Evolutionary conservation across 2,797 vertebrate species (phyloP).

Genomic region (Numenius phaeopus): DNA sequence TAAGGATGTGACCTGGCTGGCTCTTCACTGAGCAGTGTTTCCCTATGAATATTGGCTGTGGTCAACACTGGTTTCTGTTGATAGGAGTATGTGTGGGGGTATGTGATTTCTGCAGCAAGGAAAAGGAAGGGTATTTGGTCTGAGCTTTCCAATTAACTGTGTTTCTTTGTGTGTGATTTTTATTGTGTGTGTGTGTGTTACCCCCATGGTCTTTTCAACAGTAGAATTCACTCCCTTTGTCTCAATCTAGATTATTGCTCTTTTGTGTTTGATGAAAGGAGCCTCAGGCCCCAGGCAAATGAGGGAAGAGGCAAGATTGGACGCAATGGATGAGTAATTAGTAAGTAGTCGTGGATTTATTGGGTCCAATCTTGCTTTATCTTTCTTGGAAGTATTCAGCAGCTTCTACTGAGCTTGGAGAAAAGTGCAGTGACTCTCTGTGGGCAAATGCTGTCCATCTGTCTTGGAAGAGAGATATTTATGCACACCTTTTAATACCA

Average conservation of each 20-base stretch:
- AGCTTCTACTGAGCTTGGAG: background rate
- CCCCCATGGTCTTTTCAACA: background rate
- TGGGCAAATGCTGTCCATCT: background rate
- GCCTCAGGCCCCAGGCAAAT: background rate
- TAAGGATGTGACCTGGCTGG: background rate
- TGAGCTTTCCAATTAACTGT: background rate
- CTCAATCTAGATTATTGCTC: background rate
- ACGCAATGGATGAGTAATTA: background rate
- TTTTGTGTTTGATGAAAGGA: background rate
- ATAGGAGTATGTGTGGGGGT: background rate
- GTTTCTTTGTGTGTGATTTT: background rate
- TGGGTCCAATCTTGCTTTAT: background rate
- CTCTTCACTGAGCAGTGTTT: background rate
- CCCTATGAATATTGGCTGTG: background rate
- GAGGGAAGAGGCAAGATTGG: background rate
- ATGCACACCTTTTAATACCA: background rate
- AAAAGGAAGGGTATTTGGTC: background rate
- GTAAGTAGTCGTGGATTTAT: background rate
- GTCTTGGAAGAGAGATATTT: background rate
- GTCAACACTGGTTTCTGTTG: background rate
- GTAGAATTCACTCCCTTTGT: background rate
- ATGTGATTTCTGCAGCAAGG: background rate
- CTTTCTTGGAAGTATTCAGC: background rate
- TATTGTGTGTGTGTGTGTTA: background rate
- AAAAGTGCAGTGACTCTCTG: background rate